Conservation (phyloP, 2,888 invertebrate species). For the Xestia sexstrigata region DNA sequence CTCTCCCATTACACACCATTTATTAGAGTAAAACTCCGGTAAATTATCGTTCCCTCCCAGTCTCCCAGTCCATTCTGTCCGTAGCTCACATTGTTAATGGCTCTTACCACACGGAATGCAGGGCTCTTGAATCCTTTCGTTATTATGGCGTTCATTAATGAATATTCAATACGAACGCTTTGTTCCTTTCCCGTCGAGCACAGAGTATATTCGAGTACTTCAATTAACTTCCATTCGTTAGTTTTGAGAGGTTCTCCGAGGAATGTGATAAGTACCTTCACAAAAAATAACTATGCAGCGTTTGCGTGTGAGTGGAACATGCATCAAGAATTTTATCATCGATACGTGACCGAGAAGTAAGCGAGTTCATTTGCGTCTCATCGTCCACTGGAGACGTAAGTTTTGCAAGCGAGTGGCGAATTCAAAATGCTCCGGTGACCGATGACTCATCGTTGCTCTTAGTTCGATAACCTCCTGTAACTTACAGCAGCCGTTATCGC, state of each 20-base stretch:
- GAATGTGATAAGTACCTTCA: slow-evolving; percentile 55
- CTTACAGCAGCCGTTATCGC: slow-evolving; percentile 78
- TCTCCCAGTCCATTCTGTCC: slow-evolving; percentile 68
- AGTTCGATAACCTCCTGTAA: slow-evolving; percentile 85
- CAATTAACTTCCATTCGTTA: slow-evolving; percentile 70
- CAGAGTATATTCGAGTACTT: slow-evolving; percentile 65
- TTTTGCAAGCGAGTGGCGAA: slow-evolving; percentile 67
- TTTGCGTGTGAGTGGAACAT: slow-evolving; percentile 67
- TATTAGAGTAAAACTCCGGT: slow-evolving; percentile 69
- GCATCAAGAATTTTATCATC: slow-evolving; percentile 70
- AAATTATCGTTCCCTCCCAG: slow-evolving; percentile 71
- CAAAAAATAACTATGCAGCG: slow-evolving; percentile 63
- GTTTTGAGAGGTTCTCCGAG: slow-evolving; percentile 53
- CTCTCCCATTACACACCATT: slow-evolving; percentile 66
- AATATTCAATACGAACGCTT: slow-evolving; percentile 76
- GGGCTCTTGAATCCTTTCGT: slow-evolving; percentile 73
- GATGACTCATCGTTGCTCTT: slow-evolving; percentile 82
- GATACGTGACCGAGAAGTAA: slow-evolving; percentile 74
- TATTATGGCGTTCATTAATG: slow-evolving; percentile 76
- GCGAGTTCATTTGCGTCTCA: slow-evolving; percentile 71
- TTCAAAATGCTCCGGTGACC: slow-evolving; percentile 75
- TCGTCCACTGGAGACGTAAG: slow-evolving; percentile 57
- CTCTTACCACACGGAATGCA: slow-evolving; percentile 74
- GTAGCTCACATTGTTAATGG: slow-evolving; percentile 73
- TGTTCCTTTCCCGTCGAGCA: slow-evolving; percentile 67